Evolutionary conservation across 2,113 vertebrate species (phyloP).

Genomic region (Albula goreensis): DNA sequence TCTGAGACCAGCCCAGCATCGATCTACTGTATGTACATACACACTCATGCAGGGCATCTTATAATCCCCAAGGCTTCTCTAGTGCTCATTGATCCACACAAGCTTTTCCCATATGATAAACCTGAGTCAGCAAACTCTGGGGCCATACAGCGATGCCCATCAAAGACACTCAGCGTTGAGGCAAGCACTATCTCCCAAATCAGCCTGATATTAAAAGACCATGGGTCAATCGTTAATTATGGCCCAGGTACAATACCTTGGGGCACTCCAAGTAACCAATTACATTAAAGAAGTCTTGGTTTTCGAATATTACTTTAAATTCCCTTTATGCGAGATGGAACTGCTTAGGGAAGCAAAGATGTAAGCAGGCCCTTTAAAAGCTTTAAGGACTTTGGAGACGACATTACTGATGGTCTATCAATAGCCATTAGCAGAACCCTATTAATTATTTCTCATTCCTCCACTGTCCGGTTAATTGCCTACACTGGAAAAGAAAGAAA

Average conservation of each 20-base stretch:
- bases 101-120: too few species aligned
- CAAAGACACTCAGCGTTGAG: neutral
- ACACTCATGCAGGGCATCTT: too few species aligned
- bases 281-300: slow-evolving; percentile 50
- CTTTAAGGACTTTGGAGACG: slow-evolving; percentile 32
- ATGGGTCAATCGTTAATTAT: slow-evolving; percentile 27
- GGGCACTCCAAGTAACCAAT: slow-evolving; percentile 43
- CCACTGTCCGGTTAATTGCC: slow-evolving; percentile 39
- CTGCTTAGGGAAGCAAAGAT: slow-evolving; percentile 43
- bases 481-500: slow-evolving; percentile 25
- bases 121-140: neutral
- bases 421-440: slow-evolving; percentile 53
- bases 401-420: slow-evolving; percentile 52
- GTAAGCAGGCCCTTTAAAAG: slow-evolving; percentile 30
- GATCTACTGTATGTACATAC: too few species aligned
- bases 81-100: neutral
- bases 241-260: slow-evolving; percentile 35
- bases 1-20: too few species aligned
- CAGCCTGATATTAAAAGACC: slow-evolving; percentile 2
- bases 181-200: slow-evolving; percentile 3
- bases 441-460: slow-evolving; percentile 53
- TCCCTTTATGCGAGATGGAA: slow-evolving; percentile 48
- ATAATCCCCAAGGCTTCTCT: neutral
- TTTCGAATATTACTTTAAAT: slow-evolving; percentile 52
- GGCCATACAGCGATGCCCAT: neutral